Conservation (phyloP, 53 echinoderm and acorn worm species). For the Stichopus horrens region DNA sequence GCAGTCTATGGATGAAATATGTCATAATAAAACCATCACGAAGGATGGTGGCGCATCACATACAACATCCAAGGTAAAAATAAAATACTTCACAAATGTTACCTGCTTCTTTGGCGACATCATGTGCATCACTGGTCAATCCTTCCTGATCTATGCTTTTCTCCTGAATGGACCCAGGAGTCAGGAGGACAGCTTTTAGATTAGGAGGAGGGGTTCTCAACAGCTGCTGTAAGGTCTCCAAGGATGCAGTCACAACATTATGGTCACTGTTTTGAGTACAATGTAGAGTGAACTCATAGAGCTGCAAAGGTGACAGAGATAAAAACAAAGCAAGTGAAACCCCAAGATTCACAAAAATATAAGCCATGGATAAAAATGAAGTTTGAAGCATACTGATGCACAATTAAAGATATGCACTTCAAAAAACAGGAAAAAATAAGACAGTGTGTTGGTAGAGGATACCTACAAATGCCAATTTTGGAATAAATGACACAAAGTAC, state of each 20-base stretch:
- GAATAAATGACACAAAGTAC: too few relatives aligned
- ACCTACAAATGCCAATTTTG: too few relatives aligned
- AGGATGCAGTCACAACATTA: conserved; percentile 92
- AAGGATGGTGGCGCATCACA: too few relatives aligned
- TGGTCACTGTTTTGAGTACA: conserved; percentile 83
- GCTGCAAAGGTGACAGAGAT: conserved; percentile 45
- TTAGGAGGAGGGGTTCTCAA: conserved; percentile 77
- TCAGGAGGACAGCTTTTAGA: conserved; percentile 68
- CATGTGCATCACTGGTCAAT: not conserved
- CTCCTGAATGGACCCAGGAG: conserved; percentile 58
- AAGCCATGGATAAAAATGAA: too few relatives aligned
- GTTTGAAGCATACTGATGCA: too few relatives aligned
- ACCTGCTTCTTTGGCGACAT: conserved; percentile 16
- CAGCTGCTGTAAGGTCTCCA: conserved; percentile 89
- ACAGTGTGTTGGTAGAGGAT: too few relatives aligned
- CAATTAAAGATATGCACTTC: too few relatives aligned
- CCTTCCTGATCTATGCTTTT: conserved; percentile 65
- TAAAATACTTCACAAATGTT: too few relatives aligned
- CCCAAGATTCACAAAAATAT: not conserved
- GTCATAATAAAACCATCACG: too few relatives aligned
- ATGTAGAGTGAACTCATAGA: conserved; percentile 85
- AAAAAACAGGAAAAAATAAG: too few relatives aligned
- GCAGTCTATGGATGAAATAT: too few relatives aligned
- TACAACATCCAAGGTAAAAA: too few relatives aligned
- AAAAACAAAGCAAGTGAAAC: not conserved